Evolutionary conservation across 2,888 invertebrate genomes (phyloP).

Genomic region (Drosophila cracens): DNA sequence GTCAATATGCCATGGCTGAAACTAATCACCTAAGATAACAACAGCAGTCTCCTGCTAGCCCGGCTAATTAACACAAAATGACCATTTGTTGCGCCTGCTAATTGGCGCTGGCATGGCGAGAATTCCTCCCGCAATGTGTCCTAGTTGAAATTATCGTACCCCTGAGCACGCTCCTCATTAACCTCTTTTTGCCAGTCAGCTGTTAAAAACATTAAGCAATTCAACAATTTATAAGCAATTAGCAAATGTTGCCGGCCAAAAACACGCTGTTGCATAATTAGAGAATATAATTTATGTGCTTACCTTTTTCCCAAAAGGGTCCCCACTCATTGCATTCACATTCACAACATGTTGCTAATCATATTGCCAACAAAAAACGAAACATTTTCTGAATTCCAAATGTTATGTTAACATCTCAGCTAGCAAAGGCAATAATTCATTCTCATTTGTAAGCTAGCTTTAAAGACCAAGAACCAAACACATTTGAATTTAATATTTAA

Average conservation of each 20-base stretch:
- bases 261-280: constrained; percentile 58
- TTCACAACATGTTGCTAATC: constrained; percentile 27
- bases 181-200: constrained; percentile 66
- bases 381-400: not conserved
- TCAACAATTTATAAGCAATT: constrained; percentile 74
- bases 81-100: constrained; percentile 71
- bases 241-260: constrained; percentile 46
- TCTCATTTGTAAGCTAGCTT: not conserved
- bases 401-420: not conserved
- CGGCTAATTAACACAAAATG: constrained; percentile 68
- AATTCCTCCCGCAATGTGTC: not conserved
- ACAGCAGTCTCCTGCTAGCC: not conserved
- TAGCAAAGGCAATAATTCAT: not conserved
- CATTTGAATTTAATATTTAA: too few relatives aligned
- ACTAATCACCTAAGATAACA: constrained; percentile 42
- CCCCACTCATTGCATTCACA: not conserved
- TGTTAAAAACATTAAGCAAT: constrained; percentile 67
- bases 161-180: constrained; percentile 60
- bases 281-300: constrained; percentile 41
- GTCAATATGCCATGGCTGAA: constrained; percentile 40
- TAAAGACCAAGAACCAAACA: not conserved
- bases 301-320: constrained; percentile 27
- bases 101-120: constrained; percentile 41
- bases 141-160: constrained; percentile 34
- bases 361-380: constrained; percentile 5